These are phyloP conservation scores for Coenonympha glycerion DNA, from an alignment of 2,888 invertebrate genomes.

Conservation along the genomic window DNA sequence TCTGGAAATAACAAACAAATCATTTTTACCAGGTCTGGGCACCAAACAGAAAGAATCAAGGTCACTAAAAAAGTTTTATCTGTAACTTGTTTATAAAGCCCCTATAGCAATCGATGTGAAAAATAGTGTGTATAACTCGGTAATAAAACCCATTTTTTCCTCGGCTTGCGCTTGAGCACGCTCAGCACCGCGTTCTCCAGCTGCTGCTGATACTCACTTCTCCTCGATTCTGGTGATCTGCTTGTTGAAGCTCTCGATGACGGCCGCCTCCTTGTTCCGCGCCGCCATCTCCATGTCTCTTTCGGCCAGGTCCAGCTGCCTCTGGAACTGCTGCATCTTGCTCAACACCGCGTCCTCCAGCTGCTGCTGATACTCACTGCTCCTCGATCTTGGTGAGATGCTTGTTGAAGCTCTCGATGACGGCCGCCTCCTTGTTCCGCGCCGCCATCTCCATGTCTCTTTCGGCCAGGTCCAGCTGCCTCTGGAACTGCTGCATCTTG, in stretches of 20 bases:
- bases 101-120: too few relatives aligned
- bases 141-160: too few relatives aligned
- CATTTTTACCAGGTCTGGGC: too few relatives aligned
- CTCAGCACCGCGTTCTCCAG: slow-evolving; percentile 84
- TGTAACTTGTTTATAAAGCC: too few relatives aligned
- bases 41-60: too few relatives aligned
- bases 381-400: slow-evolving; percentile 82
- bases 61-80: too few relatives aligned
- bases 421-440: slow-evolving; percentile 77
- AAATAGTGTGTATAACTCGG: too few relatives aligned
- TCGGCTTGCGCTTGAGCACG: too few relatives aligned
- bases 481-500: slow-evolving; percentile 84
- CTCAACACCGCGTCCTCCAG: slow-evolving; percentile 84
- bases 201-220: slow-evolving; percentile 76
- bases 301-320: slow-evolving; percentile 83
- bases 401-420: slow-evolving; percentile 82
- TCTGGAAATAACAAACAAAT: slow-evolving; percentile 52
- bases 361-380: slow-evolving; percentile 76
- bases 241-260: slow-evolving; percentile 82
- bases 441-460: slow-evolving; percentile 78
- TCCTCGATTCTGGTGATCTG: slow-evolving; percentile 82
- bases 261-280: slow-evolving; percentile 77
- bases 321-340: slow-evolving; percentile 84
- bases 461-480: slow-evolving; percentile 83
- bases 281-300: slow-evolving; percentile 78